Evolutionary conservation across 2,113 vertebrate genomes (phyloP).

Genomic region (Hiodon alosoides): DNA sequence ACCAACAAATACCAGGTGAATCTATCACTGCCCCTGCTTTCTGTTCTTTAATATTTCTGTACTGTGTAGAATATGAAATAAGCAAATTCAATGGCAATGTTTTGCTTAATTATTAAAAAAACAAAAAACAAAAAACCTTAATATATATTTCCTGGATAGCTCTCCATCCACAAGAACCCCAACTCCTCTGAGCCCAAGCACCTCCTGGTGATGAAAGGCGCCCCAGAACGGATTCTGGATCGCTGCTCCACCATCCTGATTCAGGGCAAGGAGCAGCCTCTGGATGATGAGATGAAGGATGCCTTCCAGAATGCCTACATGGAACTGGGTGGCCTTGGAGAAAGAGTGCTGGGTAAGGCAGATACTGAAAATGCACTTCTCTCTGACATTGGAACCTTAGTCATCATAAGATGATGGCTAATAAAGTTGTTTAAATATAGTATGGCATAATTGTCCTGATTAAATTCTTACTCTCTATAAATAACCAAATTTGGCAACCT

Average conservation of each 20-base stretch:
- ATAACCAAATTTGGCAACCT: too few relatives aligned
- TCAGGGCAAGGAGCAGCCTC: constrained; percentile 76
- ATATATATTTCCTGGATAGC: constrained; percentile 46
- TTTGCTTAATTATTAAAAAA: not conserved
- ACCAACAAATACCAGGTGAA: constrained; percentile 92
- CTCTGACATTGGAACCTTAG: too few relatives aligned
- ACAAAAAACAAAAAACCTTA: not conserved
- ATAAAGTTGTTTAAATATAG: too few relatives aligned
- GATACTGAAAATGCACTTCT: too few relatives aligned
- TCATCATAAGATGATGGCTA: too few relatives aligned
- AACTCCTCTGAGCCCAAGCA: constrained; percentile 54
- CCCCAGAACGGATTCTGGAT: constrained; percentile 84
- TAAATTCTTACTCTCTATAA: too few relatives aligned
- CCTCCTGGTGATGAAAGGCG: constrained; percentile 87
- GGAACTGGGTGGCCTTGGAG: constrained; percentile 81
- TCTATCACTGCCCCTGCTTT: not conserved
- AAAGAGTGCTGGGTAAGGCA: constrained; percentile 74
- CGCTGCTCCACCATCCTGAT: constrained; percentile 83
- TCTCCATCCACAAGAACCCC: constrained; percentile 77
- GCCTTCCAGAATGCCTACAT: constrained; percentile 92
- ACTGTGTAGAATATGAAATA: not conserved
- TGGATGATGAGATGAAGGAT: constrained; percentile 82
- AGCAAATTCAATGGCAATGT: not conserved
- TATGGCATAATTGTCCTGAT: too few relatives aligned
- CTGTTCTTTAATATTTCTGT: not conserved